Percentiles rank a stretch among this genome's conserved stretches.
phyloP scores from a whole-genome alignment of 2,113 vertebrate species.

The Myotis lucifugus region DNA sequence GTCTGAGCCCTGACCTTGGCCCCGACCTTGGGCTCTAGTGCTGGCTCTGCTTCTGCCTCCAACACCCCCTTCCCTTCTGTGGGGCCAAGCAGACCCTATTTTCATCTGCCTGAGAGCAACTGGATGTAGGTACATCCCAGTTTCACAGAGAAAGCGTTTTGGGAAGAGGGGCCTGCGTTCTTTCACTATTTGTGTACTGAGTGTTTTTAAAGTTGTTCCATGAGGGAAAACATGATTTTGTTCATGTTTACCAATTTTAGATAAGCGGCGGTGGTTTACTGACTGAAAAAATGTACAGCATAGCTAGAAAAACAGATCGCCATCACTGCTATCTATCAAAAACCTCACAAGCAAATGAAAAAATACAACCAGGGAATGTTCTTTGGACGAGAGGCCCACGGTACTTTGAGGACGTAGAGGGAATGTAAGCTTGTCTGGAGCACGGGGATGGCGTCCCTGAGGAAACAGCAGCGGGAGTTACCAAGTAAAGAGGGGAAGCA shows the following conservation, averaged over 20 bases:
- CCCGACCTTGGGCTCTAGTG: not conserved
- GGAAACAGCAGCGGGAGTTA: not conserved
- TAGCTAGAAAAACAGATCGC: not conserved
- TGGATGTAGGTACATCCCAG: not conserved
- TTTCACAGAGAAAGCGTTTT: not conserved
- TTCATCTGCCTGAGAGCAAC: too few relatives aligned
- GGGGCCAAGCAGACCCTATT: not conserved
- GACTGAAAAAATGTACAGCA: not conserved
- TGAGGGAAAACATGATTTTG: slow-evolving; percentile 26
- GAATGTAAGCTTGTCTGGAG: not conserved
- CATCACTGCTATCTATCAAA: not conserved
- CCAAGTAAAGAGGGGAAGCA: not conserved
- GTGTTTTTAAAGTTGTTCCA: slow-evolving; percentile 25
- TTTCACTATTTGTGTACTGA: not conserved
- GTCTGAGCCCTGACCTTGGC: not conserved
- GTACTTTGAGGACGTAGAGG: not conserved
- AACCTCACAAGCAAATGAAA: not conserved
- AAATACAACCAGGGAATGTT: not conserved
- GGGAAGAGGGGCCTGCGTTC: not conserved
- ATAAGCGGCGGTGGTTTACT: not conserved
- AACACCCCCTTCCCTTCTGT: not conserved
- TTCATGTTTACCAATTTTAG: not conserved
- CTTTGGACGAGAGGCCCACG: not conserved
- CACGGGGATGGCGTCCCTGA: not conserved
- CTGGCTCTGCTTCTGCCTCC: not conserved